phyloP scores from a whole-genome alignment of 2,888 invertebrate genomes.

The Dynastes tityus region DNA sequence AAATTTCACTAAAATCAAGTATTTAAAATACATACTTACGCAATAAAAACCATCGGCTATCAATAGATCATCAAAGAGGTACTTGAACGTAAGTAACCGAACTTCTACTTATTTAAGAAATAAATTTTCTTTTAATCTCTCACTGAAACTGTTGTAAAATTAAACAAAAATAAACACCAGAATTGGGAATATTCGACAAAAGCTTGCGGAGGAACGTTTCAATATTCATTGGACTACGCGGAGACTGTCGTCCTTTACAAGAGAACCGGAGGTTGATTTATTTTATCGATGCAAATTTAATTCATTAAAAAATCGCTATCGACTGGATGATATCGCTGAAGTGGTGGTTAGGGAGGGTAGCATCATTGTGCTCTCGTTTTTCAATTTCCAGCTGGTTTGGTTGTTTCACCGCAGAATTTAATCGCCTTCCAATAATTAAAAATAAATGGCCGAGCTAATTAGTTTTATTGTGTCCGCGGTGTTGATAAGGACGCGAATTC shows the following conservation, averaged over 20 bases:
- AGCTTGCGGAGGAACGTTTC: constrained; percentile 17
- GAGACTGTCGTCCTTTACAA: background rate
- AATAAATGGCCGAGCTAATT: constrained; percentile 35
- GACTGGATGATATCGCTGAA: constrained; percentile 49
- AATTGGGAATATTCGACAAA: background rate
- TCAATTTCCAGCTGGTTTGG: constrained; percentile 14
- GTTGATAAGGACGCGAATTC: constrained; percentile 7
- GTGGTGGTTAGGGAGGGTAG: background rate
- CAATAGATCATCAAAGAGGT: background rate
- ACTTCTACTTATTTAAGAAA: background rate
- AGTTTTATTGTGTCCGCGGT: constrained; percentile 20
- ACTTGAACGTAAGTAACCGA: background rate
- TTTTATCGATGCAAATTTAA: constrained; percentile 59
- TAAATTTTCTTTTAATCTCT: background rate
- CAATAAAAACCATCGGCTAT: too few relatives aligned
- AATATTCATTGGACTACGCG: constrained; percentile 25
- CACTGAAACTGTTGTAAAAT: background rate
- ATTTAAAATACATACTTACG: too few relatives aligned
- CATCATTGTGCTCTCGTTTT: constrained; percentile 27
- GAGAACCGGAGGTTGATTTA: constrained; percentile 54
- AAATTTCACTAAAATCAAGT: too few relatives aligned
- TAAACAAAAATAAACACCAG: constrained; percentile 17
- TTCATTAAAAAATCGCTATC: constrained; percentile 50
- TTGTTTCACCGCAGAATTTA: constrained; percentile 47
- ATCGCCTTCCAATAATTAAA: constrained; percentile 51